Evolutionary conservation across 35 echinoderm and acorn worm genomes (phyloP).

Genomic region (Amphiura filiformis): DNA sequence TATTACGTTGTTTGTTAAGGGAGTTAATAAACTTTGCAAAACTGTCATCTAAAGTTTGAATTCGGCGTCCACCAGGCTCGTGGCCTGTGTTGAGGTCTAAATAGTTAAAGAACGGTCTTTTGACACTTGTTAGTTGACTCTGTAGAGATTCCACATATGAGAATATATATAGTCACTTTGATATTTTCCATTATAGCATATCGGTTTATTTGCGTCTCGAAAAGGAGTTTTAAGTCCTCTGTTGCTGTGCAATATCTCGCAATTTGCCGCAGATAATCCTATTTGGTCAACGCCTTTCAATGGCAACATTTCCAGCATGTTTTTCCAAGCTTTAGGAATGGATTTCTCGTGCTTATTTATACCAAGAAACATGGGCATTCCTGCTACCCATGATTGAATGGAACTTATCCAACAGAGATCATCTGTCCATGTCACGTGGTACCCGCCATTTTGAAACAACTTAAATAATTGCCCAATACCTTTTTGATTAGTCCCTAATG

Average conservation of each 20-base stretch:
- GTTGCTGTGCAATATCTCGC: conserved; percentile 70
- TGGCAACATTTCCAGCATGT: conserved; percentile 27
- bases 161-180: conserved; percentile 70
- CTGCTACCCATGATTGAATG: conserved; percentile 46
- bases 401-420: conserved; percentile 87
- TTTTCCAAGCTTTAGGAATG: neutral
- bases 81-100: conserved; percentile 56
- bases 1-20: conserved; percentile 34
- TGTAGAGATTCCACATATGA: conserved; percentile 61
- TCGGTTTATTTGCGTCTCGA: conserved; percentile 1
- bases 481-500: conserved; percentile 47
- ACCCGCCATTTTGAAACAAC: conserved; percentile 54
- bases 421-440: conserved; percentile 58
- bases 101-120: conserved; percentile 65
- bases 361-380: neutral
- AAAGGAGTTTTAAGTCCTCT: conserved; percentile 62
- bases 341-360: conserved; percentile 39
- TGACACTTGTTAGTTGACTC: neutral
- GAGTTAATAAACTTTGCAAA: conserved; percentile 61
- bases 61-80: conserved; percentile 50
- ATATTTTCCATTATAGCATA: conserved; percentile 79
- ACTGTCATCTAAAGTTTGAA: conserved; percentile 55
- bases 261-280: conserved; percentile 52
- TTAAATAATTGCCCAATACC: conserved; percentile 25
- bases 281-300: conserved; percentile 53